These are phyloP conservation scores for Calidris pugnax DNA, from an alignment of 2,113 vertebrate genomes.

Conservation along the genomic window DNA sequence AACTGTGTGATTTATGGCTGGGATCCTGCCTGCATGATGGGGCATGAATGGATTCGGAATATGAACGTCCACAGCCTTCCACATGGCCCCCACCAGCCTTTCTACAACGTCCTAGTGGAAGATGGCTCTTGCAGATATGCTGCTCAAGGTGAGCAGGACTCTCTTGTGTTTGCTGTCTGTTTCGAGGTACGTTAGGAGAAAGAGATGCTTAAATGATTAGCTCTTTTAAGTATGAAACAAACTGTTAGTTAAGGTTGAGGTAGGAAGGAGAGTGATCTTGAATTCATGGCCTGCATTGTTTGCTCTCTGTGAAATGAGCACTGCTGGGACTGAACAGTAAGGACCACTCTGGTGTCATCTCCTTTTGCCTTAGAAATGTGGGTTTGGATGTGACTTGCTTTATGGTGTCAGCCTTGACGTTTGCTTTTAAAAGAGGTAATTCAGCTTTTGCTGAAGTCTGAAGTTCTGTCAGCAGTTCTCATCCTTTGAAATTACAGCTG, in stretches of 20 bases:
- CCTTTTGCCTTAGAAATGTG: neutral
- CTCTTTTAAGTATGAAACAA: neutral
- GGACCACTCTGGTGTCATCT: neutral
- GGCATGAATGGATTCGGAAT: conserved; percentile 94
- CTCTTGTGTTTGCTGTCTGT: neutral
- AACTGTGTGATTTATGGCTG: conserved; percentile 97
- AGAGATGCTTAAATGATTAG: neutral
- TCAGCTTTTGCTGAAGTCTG: neutral
- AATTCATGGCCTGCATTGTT: neutral
- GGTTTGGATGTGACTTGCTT: neutral
- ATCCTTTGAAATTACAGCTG: neutral
- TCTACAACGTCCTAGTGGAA: conserved; percentile 95
- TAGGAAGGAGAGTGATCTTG: neutral
- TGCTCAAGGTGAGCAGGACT: conserved; percentile 83
- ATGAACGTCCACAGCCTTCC: conserved; percentile 94
- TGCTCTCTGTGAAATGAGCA: neutral
- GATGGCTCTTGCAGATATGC: conserved; percentile 94
- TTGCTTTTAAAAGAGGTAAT: neutral
- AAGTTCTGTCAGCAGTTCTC: neutral
- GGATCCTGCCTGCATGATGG: conserved; percentile 98
- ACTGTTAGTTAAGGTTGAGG: neutral
- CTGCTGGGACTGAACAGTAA: neutral
- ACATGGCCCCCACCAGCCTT: conserved; percentile 90
- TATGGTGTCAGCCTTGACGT: neutral
- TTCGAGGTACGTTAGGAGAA: neutral